Base-by-base conservation (phyloP, 2,797 vertebrate species). In the Neomorphus geoffroyi region DNA sequence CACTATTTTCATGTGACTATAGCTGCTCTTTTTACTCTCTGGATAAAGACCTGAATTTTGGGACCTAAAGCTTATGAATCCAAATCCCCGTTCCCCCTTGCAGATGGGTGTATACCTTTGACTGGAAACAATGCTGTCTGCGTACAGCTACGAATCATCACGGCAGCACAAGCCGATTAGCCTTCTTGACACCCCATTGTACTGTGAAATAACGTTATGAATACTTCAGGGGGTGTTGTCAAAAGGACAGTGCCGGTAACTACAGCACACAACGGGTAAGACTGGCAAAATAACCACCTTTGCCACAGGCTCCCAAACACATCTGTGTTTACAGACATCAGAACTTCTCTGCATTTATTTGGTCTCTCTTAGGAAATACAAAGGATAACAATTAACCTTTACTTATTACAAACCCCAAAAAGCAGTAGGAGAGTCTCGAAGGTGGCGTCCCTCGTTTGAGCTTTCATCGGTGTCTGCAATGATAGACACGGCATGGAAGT, bases 81-180 rank as follows among this genome's bases (percentile, higher is more conserved):
- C 79, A 93, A 94, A 90, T 90, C 77, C 90, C 88, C 65, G 60
- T 69, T 93, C 88, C 66, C 54, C 39, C 54, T 72, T 86, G 56
- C 66, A 90, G 85, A 58, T 80, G 60, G 1, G 0, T 77, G 46
- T 94, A 65, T 93, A 82, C 19, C 6, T 85, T 84, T 87, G 83
- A 72, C 85, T 94, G 70, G 62, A 83, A 95, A 94, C 92, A 91
- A 35, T 86, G 54, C 58, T 70, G 82, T 45, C 87, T 94, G 93
- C 93, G 50, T 50, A 53, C 27, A 85, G 65, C 53, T 58, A 50
- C 6, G 83, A 93, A 95, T 96, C 87, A 70, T n/a, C 96, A 91
- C 60, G 75, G 57, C 65, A 92, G 83, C 91, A 90, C 94, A 50
- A 88, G 65, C 83, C 95, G 97, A 96, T 97, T 97, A 97, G 94